Base-by-base conservation (phyloP, 2,888 invertebrate genomes). In the Sarcophaga subvicina region DNA sequence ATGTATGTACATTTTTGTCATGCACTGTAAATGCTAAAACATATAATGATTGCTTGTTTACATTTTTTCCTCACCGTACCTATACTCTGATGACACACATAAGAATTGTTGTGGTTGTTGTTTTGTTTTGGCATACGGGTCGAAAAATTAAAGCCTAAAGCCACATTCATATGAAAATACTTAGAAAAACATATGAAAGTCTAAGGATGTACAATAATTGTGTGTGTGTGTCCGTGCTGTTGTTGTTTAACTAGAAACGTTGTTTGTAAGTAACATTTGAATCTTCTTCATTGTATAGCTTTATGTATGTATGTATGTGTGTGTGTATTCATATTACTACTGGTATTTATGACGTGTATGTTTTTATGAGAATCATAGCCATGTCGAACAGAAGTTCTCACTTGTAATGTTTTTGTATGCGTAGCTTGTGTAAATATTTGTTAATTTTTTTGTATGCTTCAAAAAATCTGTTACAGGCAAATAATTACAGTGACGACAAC, bases 391-490 rank as follows among this genome's bases (percentile, higher is more conserved):
- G 11, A 49, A 11, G 14, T 49, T 14, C 49, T 14, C 14, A 14
- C 14, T 62, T 49, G 12, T 37, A 71, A 45, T 54, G 14, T 14
- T 70, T 54, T 64, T 73, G 22, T 70, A 45, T 76, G 75, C 20
- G 37, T 71, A 49, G 22, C 49, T 75, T 73, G 67, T 62, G 63
- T 70, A 82, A 82, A 80, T 71, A 80, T 86, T 86, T 82, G 49
- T 66, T 77, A 73, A n/a, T 77, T 77, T 72, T 45, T 45, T 85
- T 54, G 25, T 76, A 22, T 76, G 63, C 63, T 47, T 64, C 22
- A 63, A 66, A 80, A 49, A 76, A 67, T 66, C 54, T 77, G 66
- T 67, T 67, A 63, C 45, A 70, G n/a, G 6, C 37, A 66, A 79
- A 79, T n/a, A 69, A 66, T 63, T 54, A 47, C 20, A 69, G 3